Percentiles rank a stretch among this genome's conserved stretches.
Conservation (phyloP, 2,888 invertebrate species). For the Pogonocherus hispidulus region DNA sequence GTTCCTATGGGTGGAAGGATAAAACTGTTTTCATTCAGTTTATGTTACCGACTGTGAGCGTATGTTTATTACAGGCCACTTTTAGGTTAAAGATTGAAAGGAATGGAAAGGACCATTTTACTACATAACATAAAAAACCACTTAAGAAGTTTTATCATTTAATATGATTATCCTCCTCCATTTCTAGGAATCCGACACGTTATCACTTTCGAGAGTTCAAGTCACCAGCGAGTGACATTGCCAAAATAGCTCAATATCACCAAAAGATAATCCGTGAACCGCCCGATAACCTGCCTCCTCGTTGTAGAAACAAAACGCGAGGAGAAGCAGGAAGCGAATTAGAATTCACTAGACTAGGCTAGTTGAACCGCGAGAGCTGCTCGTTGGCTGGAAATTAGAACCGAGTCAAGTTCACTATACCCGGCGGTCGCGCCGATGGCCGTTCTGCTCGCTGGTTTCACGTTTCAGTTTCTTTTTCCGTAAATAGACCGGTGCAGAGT, state of each 20-base stretch:
- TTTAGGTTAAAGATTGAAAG: too few species aligned
- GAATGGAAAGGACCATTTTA: too few species aligned
- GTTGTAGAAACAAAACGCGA: neutral
- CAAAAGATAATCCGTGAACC: slow-evolving; percentile 10
- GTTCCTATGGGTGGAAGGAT: too few species aligned
- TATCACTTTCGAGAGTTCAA: neutral
- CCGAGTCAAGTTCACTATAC: slow-evolving; percentile 36
- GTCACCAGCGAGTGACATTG: neutral
- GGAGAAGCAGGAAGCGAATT: slow-evolving; percentile 20
- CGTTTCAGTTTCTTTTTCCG: slow-evolving; percentile 59
- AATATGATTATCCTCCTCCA: too few species aligned
- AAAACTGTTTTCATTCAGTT: too few species aligned
- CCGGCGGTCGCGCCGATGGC: slow-evolving; percentile 25
- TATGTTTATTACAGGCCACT: too few species aligned
- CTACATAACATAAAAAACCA: too few species aligned
- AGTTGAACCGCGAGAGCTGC: neutral
- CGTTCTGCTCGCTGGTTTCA: slow-evolving; percentile 55
- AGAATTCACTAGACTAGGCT: slow-evolving; percentile 28
- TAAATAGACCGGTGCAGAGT: slow-evolving; percentile 54
- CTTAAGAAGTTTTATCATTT: too few species aligned
- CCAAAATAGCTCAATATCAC: slow-evolving; percentile 5
- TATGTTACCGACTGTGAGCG: too few species aligned
- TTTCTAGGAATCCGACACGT: neutral
- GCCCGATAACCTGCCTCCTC: slow-evolving; percentile 13
- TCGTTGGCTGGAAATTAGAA: slow-evolving; percentile 27